Evolutionary conservation across 2,797 vertebrate species (phyloP), one percentile per base, ranked within the genome.

Genomic region (Clarias fuscus): DNA sequence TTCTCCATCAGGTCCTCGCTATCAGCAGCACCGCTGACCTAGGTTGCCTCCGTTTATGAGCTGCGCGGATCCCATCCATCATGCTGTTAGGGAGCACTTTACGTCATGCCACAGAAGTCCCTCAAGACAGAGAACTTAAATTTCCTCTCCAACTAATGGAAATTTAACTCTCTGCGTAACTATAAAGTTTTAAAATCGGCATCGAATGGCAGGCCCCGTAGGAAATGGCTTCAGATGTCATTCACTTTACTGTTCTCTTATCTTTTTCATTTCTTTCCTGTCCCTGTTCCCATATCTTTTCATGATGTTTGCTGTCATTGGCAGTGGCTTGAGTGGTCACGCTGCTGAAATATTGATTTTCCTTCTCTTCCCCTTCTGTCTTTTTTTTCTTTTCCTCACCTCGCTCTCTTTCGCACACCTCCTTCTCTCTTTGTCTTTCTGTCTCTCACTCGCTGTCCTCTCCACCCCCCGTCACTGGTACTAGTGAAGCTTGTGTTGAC

Each of bases 201-300:
- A 83, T 88, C 90, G 90, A 91, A 76, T 91, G 92, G 93, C 93
- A 92, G 91, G 90, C 88, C 93, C 93, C 89, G 86, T 90, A 95
- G 94, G 94, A 95, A 95, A 95, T 94, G 93, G 93, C 94, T 94
- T 94, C 93, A 95, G 94, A 95, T 95, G 94, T 94, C 94, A 95
- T 95, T 95, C 95, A 93, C 94, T 95, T 95, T 95, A 95, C 94
- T 93, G 93, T 95, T 95, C 94, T 93, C 95, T 95, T 95, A 95
- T 95, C 94, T 94, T 94, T 95, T 94, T 95, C 93, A 94, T 94
- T 95, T 94, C 92, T 94, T 92, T 90, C 92, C 90, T 90, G 88
- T 83, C 93, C 92, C 92, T 92, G 91, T 93, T 93, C 91, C 93
- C 93, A 94, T 95, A 95, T 95, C 94, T 95, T 95, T 94, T 95